Percentiles rank a stretch among this genome's conserved stretches.
phyloP scores from a whole-genome alignment of 1,140 invertebrate species.

The Pseudobourletiella spinata region DNA sequence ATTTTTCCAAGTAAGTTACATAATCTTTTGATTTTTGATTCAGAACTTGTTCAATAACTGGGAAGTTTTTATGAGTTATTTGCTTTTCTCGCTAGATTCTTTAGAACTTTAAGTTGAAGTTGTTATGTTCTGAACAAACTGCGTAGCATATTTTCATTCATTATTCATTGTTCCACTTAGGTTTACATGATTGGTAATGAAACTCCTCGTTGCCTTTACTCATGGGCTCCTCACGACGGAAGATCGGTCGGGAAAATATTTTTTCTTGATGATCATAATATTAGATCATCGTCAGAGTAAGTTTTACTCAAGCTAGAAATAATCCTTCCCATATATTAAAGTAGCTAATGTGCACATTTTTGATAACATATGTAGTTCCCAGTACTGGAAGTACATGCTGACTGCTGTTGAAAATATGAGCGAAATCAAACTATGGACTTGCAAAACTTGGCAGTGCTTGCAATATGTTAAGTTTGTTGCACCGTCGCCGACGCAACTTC shows the following conservation, averaged over 20 bases:
- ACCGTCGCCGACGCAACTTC: slow-evolving; percentile 47
- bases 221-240: slow-evolving; percentile 77
- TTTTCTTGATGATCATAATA: slow-evolving; percentile 85
- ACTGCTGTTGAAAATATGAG: slow-evolving; percentile 83
- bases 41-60: not conserved
- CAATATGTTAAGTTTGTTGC: slow-evolving; percentile 67
- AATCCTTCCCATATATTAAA: slow-evolving; percentile 3
- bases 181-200: slow-evolving; percentile 22
- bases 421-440: slow-evolving; percentile 88
- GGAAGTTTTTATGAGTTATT: not conserved
- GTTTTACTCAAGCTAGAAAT: slow-evolving; percentile 40
- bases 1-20: slow-evolving; percentile 71
- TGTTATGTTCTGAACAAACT: no score
- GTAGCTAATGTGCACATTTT: slow-evolving; percentile 5
- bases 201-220: slow-evolving; percentile 50
- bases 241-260: slow-evolving; percentile 73
- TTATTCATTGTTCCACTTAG: no score
- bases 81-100: not conserved
- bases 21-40: no score
- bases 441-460: slow-evolving; percentile 82
- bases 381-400: slow-evolving; percentile 89
- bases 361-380: slow-evolving; percentile 56
- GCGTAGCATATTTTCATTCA: no score
- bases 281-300: slow-evolving; percentile 65
- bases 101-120: no score